A percentile compares a stretch with the other conserved stretches of the same genome.
phyloP scores from a whole-genome alignment of 1,140 invertebrate genomes.

The Micrasema minimum region DNA sequence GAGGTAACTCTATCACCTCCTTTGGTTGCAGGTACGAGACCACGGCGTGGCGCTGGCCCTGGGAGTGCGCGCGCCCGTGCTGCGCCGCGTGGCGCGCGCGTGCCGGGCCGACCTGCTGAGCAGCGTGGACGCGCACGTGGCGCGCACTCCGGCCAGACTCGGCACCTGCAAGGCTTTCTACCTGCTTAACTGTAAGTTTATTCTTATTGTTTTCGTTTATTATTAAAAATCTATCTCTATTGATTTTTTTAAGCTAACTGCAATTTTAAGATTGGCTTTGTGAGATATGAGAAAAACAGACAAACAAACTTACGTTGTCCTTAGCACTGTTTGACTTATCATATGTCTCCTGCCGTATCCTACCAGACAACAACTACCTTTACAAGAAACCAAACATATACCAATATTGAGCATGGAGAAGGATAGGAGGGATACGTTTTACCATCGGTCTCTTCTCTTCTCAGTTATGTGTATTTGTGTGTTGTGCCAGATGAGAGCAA shows the following conservation, averaged over 20 bases:
- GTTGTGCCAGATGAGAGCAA: conserved; percentile 72
- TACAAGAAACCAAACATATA: too few relatives aligned
- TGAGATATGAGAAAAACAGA: too few relatives aligned
- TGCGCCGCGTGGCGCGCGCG: conserved; percentile 85
- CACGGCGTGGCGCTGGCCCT: conserved; percentile 86
- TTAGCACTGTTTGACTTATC: too few relatives aligned
- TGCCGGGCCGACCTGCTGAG: conserved; percentile 88
- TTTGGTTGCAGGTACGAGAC: conserved; percentile 67
- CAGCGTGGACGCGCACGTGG: conserved; percentile 90
- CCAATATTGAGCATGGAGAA: too few relatives aligned
- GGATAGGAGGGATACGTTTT: too few relatives aligned
- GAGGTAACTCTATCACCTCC: conserved; percentile 49
- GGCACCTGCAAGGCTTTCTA: conserved; percentile 91
- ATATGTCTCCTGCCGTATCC: too few relatives aligned
- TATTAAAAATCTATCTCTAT: not conserved
- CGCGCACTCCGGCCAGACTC: conserved; percentile 74
- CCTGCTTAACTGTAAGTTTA: conserved; percentile 71
- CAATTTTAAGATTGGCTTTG: too few relatives aligned
- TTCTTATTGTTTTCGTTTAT: too few relatives aligned
- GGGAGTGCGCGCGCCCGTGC: conserved; percentile 87
- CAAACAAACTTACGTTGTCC: too few relatives aligned
- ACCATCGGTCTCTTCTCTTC: too few relatives aligned
- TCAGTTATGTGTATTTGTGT: too few relatives aligned
- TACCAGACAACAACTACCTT: too few relatives aligned
- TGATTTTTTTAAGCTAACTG: conserved; percentile 17